Evolutionary conservation across 2,888 invertebrate genomes (phyloP).

Genomic region (Lasioglossum vierecki): DNA sequence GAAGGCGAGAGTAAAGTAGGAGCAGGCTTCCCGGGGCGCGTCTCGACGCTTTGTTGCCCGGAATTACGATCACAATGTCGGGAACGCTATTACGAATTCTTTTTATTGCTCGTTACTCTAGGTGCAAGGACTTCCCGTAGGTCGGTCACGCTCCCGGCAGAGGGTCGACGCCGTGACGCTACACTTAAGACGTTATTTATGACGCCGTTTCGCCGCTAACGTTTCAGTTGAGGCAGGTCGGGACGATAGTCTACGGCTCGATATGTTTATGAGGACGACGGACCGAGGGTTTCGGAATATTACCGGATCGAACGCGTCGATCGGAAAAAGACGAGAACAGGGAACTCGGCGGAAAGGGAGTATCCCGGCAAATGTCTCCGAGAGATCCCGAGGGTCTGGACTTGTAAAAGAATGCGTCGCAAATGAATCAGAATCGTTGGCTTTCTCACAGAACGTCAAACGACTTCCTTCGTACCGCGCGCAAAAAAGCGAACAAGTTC

Average conservation of each 20-base stretch:
- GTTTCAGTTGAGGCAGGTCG: slow-evolving; percentile 81
- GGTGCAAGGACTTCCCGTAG: slow-evolving; percentile 57
- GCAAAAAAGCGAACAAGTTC: slow-evolving; percentile 15
- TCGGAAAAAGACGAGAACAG: slow-evolving; percentile 21
- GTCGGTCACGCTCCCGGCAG: slow-evolving; percentile 57
- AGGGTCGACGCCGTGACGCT: slow-evolving; percentile 75
- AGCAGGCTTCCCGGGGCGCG: background rate
- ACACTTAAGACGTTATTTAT: slow-evolving; percentile 83
- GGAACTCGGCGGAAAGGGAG: slow-evolving; percentile 9
- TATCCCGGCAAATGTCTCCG: background rate
- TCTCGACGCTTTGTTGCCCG: slow-evolving; percentile 10
- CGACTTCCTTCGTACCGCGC: slow-evolving; percentile 3
- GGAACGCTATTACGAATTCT: slow-evolving; percentile 36
- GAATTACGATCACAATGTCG: slow-evolving; percentile 39
- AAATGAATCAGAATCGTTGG: background rate
- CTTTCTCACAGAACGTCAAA: slow-evolving; percentile 19
- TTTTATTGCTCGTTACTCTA: slow-evolving; percentile 54
- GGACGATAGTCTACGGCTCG: slow-evolving; percentile 69
- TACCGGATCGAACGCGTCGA: slow-evolving; percentile 47
- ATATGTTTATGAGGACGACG: slow-evolving; percentile 81
- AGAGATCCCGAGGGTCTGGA: no score
- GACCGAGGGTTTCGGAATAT: slow-evolving; percentile 39
- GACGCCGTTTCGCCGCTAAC: slow-evolving; percentile 80
- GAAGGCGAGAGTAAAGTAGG: background rate
- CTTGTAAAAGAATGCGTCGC: background rate